Percentiles rank a stretch among this genome's conserved stretches.
Conservation (phyloP, 2,113 vertebrate species). For the Choloepus hoffmanni region DNA sequence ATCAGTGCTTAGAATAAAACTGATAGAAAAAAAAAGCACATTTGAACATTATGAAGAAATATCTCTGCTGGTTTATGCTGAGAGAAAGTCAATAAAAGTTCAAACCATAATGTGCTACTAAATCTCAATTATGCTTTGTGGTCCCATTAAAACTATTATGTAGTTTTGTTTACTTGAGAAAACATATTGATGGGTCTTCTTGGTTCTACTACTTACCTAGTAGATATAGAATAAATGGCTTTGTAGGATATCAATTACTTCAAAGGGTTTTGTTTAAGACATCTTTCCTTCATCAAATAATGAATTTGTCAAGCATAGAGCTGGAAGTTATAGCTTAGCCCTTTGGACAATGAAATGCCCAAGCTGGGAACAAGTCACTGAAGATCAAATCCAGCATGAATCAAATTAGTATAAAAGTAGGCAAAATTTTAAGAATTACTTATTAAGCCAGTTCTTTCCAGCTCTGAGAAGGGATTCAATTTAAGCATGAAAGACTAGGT, state of each 20-base stretch:
- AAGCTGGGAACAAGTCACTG: neutral
- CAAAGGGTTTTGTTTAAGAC: neutral
- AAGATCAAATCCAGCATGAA: conserved; percentile 46
- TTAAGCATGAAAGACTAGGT: neutral
- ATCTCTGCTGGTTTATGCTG: conserved; percentile 71
- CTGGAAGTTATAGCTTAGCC: neutral
- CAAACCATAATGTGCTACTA: conserved; percentile 75
- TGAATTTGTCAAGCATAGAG: neutral
- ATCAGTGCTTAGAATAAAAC: conserved; percentile 64
- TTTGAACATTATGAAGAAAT: conserved; percentile 81
- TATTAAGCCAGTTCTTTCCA: neutral
- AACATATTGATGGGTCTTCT: conserved; percentile 81
- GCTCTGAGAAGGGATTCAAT: neutral
- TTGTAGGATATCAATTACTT: conserved; percentile 53
- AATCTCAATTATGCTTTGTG: conserved; percentile 79
- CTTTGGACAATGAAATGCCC: neutral
- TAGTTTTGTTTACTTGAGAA: conserved; percentile 73
- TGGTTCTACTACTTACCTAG: conserved; percentile 58
- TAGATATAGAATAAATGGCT: conserved; percentile 60
- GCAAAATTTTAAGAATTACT: neutral
- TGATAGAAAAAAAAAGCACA: conserved; percentile 43
- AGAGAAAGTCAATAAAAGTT: conserved; percentile 83
- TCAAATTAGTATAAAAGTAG: conserved; percentile 22
- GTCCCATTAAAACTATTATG: conserved; percentile 67
- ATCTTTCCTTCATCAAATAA: neutral